Base-by-base conservation (phyloP, 2,797 vertebrate species). In the Diplodus sargus region DNA sequence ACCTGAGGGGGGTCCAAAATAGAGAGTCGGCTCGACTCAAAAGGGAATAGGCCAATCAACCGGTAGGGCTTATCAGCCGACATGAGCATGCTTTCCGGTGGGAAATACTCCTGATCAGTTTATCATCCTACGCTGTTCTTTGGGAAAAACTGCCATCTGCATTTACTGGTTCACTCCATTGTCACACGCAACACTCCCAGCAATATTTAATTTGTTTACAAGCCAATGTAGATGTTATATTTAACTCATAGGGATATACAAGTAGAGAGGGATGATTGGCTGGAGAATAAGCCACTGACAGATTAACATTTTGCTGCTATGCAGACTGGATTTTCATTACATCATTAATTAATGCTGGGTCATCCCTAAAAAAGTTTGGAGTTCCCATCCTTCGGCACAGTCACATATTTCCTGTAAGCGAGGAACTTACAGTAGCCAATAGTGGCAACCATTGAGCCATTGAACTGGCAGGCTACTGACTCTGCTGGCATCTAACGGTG, bases 41-140 rank as follows among this genome's bases (percentile, higher is more conserved):
- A 49, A 4, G 83, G 84, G 78, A 88, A 87, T 63, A 56, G 75
- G 64, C 81, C 75, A 86, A 85, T 90, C 85, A 82, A 66, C 80
- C 69, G 65, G 74, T 42, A 13, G 66, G 79, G 82, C 75, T 67
- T 85, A 81, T 86, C 85, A 81, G 69, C 75, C 72, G 70, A 79
- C 53, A 52, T 25, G 34, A 30, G 45, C 65, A 60, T 17, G 47
- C 65, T 83, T 79, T 78, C 78, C 83, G 63, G 43, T 63, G 80
- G 70, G 71, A 79, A 86, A 80, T 34, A 85, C 60, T 74, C 72
- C 20, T 71, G 54, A 74, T 85, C 85, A 75, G 70, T 83, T 86
- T 70, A 84, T 85, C 81, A 70, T 74, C 79, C 83, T 61, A 74
- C 56, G 11, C 78, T 53, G 56, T 81, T 87, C 57, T 70, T 59